Evolutionary conservation across 2,113 vertebrate genomes (phyloP).

Genomic region (Anoplopoma fimbria): DNA sequence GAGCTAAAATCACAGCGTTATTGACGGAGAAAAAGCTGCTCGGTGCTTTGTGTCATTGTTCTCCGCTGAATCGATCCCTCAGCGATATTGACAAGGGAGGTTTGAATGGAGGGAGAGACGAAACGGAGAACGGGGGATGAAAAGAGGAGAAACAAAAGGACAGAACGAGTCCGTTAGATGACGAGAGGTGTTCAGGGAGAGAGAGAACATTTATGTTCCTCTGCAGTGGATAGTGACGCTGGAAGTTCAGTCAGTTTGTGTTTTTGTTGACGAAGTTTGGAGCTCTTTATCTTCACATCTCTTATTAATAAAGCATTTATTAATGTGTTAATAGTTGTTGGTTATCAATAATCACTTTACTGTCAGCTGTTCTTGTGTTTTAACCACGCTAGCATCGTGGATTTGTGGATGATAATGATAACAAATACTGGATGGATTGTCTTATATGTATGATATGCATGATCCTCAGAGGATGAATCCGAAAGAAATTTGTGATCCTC

Average conservation of each 20-base stretch:
- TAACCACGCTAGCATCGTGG: too few relatives aligned
- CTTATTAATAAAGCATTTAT: constrained; percentile 27
- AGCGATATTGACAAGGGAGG: constrained; percentile 27
- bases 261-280: not conserved
- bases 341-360: too few relatives aligned
- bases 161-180: constrained; percentile 2
- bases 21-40: constrained; percentile 46
- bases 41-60: constrained; percentile 12
- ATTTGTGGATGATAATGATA: too few relatives aligned
- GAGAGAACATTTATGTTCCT: not conserved
- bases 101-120: constrained; percentile 3
- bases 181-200: constrained; percentile 12
- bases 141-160: constrained; percentile 13
- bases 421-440: too few relatives aligned
- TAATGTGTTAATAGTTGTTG: too few relatives aligned
- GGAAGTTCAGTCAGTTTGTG: not conserved
- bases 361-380: too few relatives aligned
- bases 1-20: constrained; percentile 47
- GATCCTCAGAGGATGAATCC: too few relatives aligned
- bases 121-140: not conserved
- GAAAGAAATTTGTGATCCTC: too few relatives aligned
- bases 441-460: too few relatives aligned
- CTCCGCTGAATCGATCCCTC: constrained; percentile 46
- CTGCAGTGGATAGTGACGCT: not conserved
- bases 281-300: not conserved